These are phyloP conservation scores for Squalus acanthias DNA, from an alignment of 2,797 vertebrate genomes.

Conservation along the genomic window DNA sequence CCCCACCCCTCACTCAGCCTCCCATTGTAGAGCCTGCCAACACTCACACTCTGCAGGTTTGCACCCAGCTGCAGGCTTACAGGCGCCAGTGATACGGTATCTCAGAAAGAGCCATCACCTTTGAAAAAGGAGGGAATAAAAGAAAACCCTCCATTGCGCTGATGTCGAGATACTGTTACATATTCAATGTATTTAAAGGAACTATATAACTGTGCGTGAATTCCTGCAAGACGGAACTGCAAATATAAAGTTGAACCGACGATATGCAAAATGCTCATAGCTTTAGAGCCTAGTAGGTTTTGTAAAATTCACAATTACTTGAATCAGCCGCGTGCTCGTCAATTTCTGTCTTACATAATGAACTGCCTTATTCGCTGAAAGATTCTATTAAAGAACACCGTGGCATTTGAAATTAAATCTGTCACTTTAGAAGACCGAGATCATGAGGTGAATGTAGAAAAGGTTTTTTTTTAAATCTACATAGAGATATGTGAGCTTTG, in stretches of 20 bases:
- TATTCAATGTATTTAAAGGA: background rate
- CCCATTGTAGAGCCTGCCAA: background rate
- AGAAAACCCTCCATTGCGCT: background rate
- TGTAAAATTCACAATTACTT: slow-evolving; percentile 5
- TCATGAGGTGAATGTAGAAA: background rate
- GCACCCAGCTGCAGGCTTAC: background rate
- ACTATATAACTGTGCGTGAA: background rate
- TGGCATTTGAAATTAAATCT: slow-evolving; percentile 12
- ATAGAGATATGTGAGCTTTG: background rate
- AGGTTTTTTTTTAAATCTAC: background rate
- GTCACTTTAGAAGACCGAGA: background rate
- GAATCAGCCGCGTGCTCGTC: background rate
- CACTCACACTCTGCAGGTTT: background rate
- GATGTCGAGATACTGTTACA: background rate
- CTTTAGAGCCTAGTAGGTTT: background rate
- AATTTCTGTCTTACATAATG: background rate
- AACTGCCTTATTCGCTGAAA: background rate
- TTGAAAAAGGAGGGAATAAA: background rate
- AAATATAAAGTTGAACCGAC: background rate
- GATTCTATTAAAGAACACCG: background rate
- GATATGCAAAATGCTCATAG: background rate
- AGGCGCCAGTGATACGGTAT: background rate
- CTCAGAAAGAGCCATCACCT: background rate
- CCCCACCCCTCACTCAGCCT: background rate
- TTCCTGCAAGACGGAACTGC: background rate